Evolutionary conservation across 2,888 invertebrate species (phyloP).

Genomic region (Parasteatoda lunata): DNA sequence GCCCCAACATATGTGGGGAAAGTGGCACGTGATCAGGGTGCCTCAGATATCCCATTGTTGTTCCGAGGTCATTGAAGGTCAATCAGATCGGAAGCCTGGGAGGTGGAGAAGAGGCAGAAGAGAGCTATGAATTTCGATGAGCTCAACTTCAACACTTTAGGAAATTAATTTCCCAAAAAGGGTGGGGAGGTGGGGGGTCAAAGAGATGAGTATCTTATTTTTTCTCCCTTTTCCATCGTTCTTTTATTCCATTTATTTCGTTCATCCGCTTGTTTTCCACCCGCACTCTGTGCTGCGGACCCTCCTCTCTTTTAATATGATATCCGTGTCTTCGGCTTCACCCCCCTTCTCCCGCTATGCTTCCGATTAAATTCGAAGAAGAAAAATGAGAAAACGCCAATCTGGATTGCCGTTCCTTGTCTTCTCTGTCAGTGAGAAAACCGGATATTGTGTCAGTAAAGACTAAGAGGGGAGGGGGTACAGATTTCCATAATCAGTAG

Average conservation of each 20-base stretch:
- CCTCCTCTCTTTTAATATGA: conserved; percentile 47
- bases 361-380: conserved; percentile 31
- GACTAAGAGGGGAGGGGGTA: too few relatives aligned
- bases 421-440: too few relatives aligned
- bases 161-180: conserved; percentile 64
- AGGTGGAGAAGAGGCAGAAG: conserved; percentile 13
- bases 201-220: conserved; percentile 1
- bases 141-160: conserved; percentile 59
- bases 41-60: conserved; percentile 56
- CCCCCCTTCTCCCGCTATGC: background rate
- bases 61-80: conserved; percentile 66
- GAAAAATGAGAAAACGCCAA: background rate
- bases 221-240: background rate
- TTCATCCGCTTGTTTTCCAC: conserved; percentile 56
- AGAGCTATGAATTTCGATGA: conserved; percentile 66
- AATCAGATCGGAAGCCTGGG: conserved; percentile 60
- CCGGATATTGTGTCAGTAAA: too few relatives aligned
- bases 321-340: conserved; percentile 41
- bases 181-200: background rate
- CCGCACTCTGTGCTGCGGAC: background rate
- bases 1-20: conserved; percentile 28
- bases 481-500: too few relatives aligned
- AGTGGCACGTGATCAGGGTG: conserved; percentile 52
- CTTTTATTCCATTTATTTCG: conserved; percentile 23
- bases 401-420: too few relatives aligned